A percentile compares a stretch with the other conserved stretches of the same genome.
Evolutionary conservation across 2,888 invertebrate species (phyloP).

Genomic region (Invenusta paracnida): DNA sequence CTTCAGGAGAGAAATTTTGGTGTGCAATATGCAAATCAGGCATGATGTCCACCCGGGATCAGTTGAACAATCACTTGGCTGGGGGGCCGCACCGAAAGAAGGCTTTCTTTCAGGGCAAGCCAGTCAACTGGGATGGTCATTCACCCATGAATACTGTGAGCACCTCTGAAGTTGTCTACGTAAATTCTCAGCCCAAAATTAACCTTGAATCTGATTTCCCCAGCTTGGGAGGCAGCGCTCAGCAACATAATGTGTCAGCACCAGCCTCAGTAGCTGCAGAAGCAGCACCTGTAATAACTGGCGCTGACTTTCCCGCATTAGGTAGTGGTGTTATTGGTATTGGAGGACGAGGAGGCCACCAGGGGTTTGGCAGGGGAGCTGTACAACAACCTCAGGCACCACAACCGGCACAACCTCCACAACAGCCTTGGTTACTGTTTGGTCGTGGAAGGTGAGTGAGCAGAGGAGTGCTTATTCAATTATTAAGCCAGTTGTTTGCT

Average conservation of each 20-base stretch:
- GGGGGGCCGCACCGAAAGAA: conserved; percentile 31
- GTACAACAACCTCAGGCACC: neutral
- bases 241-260: too few relatives aligned
- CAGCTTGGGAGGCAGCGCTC: neutral
- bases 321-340: neutral
- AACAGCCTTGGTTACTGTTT: neutral
- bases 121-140: neutral
- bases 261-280: neutral
- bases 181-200: neutral
- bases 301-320: neutral
- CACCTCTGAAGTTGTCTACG: neutral
- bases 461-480: too few relatives aligned
- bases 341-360: too few relatives aligned
- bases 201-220: neutral
- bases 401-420: neutral
- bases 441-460: neutral
- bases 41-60: conserved; percentile 32
- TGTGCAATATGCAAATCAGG: conserved; percentile 32
- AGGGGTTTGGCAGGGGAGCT: too few relatives aligned
- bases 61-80: conserved; percentile 15
- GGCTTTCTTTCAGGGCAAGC: neutral
- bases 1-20: neutral
- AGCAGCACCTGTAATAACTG: neutral
- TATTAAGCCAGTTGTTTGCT: too few relatives aligned
- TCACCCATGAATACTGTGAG: neutral